phyloP scores from a whole-genome alignment of 30 jellyfish, hydroid and myxozoan species.

The Nemopilema nomurai region DNA sequence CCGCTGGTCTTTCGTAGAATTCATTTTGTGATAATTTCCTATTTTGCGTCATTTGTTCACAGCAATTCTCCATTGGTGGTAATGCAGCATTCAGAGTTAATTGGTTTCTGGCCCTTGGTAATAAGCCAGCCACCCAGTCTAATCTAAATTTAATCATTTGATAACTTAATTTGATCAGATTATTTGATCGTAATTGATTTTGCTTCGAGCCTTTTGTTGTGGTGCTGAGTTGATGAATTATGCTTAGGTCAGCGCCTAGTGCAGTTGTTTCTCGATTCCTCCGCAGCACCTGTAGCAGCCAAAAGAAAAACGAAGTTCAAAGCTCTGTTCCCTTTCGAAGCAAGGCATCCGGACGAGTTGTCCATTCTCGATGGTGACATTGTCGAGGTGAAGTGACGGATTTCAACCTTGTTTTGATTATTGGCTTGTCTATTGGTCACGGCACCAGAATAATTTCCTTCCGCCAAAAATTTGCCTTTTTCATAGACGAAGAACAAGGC shows the following conservation, averaged over 20 bases:
- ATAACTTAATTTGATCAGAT: background rate
- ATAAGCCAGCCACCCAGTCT: no score
- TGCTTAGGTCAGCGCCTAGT: background rate
- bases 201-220: background rate
- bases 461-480: no score
- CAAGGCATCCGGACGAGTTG: slow-evolving; percentile 87
- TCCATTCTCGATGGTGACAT: slow-evolving; percentile 71
- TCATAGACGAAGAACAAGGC: no score
- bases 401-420: background rate
- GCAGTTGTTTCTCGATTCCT: background rate
- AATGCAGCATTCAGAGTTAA: no score
- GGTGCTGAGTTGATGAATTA: background rate
- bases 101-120: no score
- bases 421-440: background rate
- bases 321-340: slow-evolving; percentile 87
- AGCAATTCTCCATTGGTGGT: no score
- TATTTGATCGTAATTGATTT: background rate
- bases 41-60: background rate
- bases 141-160: no score
- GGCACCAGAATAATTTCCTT: background rate
- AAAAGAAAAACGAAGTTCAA: slow-evolving; percentile 54
- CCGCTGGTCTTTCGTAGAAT: no score
- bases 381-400: slow-evolving; percentile 58
- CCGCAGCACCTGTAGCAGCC: slow-evolving; percentile 14
- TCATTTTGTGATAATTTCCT: background rate